phyloP scores from a whole-genome alignment of 1,140 invertebrate species.

The Zeugodacus cucurbitae region DNA sequence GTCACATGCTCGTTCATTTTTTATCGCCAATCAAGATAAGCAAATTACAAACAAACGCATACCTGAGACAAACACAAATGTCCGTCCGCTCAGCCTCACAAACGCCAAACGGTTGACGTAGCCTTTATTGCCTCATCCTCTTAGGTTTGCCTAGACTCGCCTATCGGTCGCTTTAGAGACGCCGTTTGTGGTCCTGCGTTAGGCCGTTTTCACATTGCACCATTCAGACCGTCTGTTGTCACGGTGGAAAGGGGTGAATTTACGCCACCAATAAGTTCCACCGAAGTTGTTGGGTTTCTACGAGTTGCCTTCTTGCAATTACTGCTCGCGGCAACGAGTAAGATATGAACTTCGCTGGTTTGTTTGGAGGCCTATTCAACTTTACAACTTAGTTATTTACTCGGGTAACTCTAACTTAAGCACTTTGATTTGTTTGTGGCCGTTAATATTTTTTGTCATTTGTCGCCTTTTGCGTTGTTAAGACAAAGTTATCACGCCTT shows the following conservation, averaged over 20 bases:
- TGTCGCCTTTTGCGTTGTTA: neutral
- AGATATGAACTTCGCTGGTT: neutral
- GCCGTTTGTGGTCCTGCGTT: neutral
- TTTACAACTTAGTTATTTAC: neutral
- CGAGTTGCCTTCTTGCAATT: neutral
- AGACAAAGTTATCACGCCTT: neutral
- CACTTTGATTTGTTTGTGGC: neutral
- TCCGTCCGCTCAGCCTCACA: neutral
- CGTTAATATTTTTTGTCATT: neutral
- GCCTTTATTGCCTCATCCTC: neutral
- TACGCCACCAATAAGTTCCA: neutral
- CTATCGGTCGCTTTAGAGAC: neutral
- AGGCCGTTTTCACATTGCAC: neutral
- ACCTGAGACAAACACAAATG: neutral
- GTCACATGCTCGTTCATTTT: slow-evolving; percentile 14
- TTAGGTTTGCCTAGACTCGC: neutral
- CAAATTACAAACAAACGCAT: slow-evolving; percentile 29
- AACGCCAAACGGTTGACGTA: neutral
- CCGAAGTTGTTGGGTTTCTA: neutral
- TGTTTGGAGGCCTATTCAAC: neutral
- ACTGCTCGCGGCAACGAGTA: neutral
- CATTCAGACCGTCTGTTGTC: neutral
- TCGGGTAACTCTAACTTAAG: neutral
- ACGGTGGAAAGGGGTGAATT: neutral
- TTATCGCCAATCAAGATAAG: slow-evolving; percentile 39